Evolutionary conservation across 92 coral and sea anemone genomes (phyloP).

Genomic region (Zoanthus gigantus): DNA sequence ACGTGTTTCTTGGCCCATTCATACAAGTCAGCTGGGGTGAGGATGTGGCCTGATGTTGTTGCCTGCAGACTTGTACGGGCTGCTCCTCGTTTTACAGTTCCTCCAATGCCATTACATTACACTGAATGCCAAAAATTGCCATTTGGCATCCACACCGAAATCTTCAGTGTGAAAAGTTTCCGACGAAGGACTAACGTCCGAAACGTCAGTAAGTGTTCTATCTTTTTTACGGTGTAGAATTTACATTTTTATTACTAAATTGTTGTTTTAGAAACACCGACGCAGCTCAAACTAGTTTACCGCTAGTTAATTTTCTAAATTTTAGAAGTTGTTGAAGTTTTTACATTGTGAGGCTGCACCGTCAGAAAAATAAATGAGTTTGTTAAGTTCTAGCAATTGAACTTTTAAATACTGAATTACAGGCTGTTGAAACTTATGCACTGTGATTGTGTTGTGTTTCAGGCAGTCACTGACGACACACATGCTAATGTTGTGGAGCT

Average conservation of each 20-base stretch:
- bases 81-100: conserved; percentile 28
- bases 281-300: too few species aligned
- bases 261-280: too few species aligned
- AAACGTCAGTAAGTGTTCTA: too few species aligned
- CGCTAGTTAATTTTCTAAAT: not conserved
- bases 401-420: conserved; percentile 31
- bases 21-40: conserved; percentile 32
- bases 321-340: conserved; percentile 20
- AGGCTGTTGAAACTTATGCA: conserved; percentile 32
- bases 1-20: conserved; percentile 26
- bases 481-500: conserved; percentile 34
- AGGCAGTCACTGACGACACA: conserved; percentile 19
- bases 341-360: conserved; percentile 40
- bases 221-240: too few species aligned
- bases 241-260: too few species aligned
- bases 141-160: conserved; percentile 18
- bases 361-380: conserved; percentile 37
- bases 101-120: conserved; percentile 32
- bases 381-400: conserved; percentile 23
- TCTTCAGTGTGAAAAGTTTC: not conserved
- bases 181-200: too few species aligned
- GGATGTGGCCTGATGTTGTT: conserved; percentile 30
- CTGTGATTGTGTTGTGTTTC: conserved; percentile 35
- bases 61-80: conserved; percentile 21
- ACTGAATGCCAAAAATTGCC: conserved; percentile 25